These are phyloP conservation scores for Stegostoma tigrinum DNA, from an alignment of 2,113 vertebrate genomes.

Conservation along the genomic window DNA sequence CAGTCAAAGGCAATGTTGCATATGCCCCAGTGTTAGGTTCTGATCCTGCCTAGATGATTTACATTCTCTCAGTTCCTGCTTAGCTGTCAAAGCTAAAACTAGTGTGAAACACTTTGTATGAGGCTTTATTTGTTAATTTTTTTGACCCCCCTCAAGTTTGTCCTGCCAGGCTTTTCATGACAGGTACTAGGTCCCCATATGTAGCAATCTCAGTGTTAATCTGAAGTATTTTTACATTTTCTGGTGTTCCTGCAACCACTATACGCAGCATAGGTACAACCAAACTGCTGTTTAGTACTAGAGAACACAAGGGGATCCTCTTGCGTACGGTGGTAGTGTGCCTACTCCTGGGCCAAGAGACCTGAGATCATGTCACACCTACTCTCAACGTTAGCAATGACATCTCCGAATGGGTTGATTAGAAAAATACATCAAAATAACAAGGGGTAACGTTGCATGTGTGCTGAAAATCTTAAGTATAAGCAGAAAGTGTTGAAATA, in stretches of 20 bases:
- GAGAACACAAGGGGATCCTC: too few species aligned
- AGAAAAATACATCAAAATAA: too few species aligned
- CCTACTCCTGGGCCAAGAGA: too few species aligned
- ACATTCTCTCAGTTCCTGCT: background rate
- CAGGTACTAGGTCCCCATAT: background rate
- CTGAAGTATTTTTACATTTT: background rate
- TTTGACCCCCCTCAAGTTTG: background rate
- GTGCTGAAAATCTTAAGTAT: too few species aligned
- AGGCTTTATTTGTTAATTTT: background rate
- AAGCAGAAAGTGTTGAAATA: too few species aligned
- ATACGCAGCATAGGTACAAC: background rate
- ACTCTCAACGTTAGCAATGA: too few species aligned
- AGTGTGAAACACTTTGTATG: background rate
- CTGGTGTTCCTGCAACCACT: background rate
- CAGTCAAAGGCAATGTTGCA: background rate
- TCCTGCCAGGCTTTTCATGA: background rate
- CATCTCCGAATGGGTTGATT: too few species aligned
- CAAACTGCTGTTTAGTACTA: background rate
- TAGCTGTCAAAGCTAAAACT: background rate
- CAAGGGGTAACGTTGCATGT: too few species aligned
- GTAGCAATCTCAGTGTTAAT: background rate
- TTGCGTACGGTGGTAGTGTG: too few species aligned
- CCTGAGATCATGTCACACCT: too few species aligned
- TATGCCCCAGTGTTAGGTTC: background rate
- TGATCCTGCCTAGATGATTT: background rate